phyloP scores from a whole-genome alignment of 1,140 invertebrate species.

The Stenopsyche tienmushanensis region DNA sequence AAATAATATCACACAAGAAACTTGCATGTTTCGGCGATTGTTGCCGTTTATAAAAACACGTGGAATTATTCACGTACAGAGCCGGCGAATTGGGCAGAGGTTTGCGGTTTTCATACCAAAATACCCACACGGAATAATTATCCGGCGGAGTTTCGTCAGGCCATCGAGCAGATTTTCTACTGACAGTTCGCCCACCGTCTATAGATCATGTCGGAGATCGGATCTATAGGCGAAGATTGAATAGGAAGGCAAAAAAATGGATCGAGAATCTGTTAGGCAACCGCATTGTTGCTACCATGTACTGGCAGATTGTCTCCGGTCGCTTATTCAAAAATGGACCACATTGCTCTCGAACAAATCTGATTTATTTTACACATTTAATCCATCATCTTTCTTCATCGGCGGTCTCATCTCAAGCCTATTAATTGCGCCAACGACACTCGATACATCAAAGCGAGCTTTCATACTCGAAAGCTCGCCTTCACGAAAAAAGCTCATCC shows the following conservation, averaged over 20 bases:
- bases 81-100: neutral
- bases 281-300: conserved; percentile 2
- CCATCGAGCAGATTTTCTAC: neutral
- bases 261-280: conserved; percentile 21
- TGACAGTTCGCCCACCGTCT: neutral
- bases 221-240: neutral
- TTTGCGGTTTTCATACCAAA: conserved; percentile 1
- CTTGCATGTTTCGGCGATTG: neutral
- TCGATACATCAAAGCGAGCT: too few relatives aligned
- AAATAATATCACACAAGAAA: neutral
- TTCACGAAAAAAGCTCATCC: too few relatives aligned
- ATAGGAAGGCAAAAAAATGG: neutral
- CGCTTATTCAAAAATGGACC: neutral
- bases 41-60: neutral
- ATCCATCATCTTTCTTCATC: too few relatives aligned
- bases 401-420: too few relatives aligned
- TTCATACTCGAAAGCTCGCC: too few relatives aligned
- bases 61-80: conserved; percentile 7
- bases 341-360: neutral
- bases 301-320: neutral
- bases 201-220: neutral
- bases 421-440: too few relatives aligned
- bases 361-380: neutral
- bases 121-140: neutral
- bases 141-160: neutral